Percentiles rank a stretch among this genome's conserved stretches.
Conservation (phyloP, 2,113 vertebrate genomes). For the Trichomycterus rosablanca region DNA sequence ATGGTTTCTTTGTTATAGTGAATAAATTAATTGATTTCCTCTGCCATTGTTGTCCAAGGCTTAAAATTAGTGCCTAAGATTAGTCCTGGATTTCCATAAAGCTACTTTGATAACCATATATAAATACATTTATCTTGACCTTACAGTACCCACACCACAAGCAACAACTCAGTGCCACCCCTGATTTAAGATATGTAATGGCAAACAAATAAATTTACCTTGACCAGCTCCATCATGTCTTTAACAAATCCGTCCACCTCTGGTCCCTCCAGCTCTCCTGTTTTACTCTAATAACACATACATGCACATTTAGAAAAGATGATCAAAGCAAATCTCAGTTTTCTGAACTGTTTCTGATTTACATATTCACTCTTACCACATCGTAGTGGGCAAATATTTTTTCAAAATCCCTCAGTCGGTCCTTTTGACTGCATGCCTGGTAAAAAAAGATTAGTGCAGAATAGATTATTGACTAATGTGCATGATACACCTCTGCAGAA, state of each 20-base stretch:
- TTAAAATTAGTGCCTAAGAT: no score
- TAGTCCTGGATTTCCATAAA: no score
- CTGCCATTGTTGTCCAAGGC: no score
- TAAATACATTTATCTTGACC: no score
- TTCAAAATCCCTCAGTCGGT: conserved; percentile 86
- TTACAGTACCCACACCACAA: no score
- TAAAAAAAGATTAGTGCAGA: not conserved
- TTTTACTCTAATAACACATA: conserved; percentile 73
- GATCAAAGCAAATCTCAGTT: not conserved
- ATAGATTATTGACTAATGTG: no score
- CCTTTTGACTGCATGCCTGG: conserved; percentile 81
- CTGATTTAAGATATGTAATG: no score
- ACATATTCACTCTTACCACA: conserved; percentile 70
- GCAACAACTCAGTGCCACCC: no score
- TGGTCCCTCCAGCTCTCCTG: conserved; percentile 79
- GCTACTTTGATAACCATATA: no score
- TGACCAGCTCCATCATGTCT: conserved; percentile 88
- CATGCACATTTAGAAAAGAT: not conserved
- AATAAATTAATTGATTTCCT: no score
- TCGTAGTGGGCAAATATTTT: conserved; percentile 68
- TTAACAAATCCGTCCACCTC: conserved; percentile 89
- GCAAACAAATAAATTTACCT: conserved; percentile 57
- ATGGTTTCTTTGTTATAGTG: no score
- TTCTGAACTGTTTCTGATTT: not conserved
- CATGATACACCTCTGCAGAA: no score